Evolutionary conservation across 1,140 invertebrate genomes (phyloP).

Genomic region (Drosophila prosaltans): DNA sequence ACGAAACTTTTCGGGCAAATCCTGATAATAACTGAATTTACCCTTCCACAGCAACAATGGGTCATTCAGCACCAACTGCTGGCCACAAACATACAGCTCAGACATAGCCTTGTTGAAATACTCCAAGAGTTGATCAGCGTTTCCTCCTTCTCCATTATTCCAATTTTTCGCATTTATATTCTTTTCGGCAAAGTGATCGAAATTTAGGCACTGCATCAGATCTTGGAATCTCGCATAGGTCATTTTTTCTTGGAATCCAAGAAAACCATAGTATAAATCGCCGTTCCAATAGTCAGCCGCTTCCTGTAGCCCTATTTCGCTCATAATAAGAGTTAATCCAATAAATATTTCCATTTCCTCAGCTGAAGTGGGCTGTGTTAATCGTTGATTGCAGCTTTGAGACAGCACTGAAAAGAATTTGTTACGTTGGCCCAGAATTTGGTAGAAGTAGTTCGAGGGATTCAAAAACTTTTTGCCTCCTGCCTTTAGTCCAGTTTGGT

Average conservation of each 20-base stretch:
- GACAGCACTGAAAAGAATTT: constrained; percentile 56
- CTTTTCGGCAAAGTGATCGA: constrained; percentile 27
- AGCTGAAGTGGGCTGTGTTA: constrained; percentile 8
- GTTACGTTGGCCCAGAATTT: constrained; percentile 51
- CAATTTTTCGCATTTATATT: not conserved
- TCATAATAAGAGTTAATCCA: constrained; percentile 50
- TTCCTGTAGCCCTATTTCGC: constrained; percentile 49
- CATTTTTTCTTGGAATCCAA: constrained; percentile 59
- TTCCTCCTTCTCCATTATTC: constrained; percentile 7
- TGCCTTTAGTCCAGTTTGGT: constrained; percentile 41
- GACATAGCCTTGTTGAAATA: constrained; percentile 64
- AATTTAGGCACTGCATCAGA: constrained; percentile 52
- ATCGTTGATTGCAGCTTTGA: constrained; percentile 31
- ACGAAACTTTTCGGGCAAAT: constrained; percentile 52
- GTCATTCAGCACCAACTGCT: constrained; percentile 62
- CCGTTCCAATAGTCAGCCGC: constrained; percentile 59
- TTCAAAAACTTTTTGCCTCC: constrained; percentile 32
- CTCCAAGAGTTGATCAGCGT: constrained; percentile 31
- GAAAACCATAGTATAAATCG: constrained; percentile 45
- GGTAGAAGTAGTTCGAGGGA: constrained; percentile 58
- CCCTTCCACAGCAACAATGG: constrained; percentile 64
- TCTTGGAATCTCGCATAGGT: constrained; percentile 38
- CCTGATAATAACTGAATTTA: constrained; percentile 45
- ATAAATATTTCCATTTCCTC: constrained; percentile 70
- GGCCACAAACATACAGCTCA: constrained; percentile 58